These are phyloP conservation scores for Schizopygopsis pylzovi DNA, from an alignment of 2,797 vertebrate species.

Conservation along the genomic window DNA sequence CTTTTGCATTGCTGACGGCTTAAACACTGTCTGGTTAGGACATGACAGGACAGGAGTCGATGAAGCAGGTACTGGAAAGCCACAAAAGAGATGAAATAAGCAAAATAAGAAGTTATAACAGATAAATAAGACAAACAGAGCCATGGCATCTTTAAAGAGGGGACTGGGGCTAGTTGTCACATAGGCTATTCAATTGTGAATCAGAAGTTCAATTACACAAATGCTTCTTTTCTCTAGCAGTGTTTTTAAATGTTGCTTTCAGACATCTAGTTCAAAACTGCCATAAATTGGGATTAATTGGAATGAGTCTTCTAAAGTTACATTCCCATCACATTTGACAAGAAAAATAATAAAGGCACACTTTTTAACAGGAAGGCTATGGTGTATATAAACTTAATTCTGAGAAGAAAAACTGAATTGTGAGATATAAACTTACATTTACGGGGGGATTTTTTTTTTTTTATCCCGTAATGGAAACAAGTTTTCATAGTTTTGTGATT, in stretches of 20 bases:
- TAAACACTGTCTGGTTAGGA: slow-evolving; percentile 9
- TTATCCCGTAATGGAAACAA: too few relatives aligned
- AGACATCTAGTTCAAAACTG: background rate
- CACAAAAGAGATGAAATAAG: background rate
- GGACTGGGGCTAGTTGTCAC: slow-evolving; percentile 1
- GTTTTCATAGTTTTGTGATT: background rate
- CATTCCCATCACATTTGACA: background rate
- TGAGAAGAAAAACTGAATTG: too few relatives aligned
- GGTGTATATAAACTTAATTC: too few relatives aligned
- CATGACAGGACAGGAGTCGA: slow-evolving; percentile 31
- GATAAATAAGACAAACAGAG: background rate
- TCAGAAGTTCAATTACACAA: background rate
- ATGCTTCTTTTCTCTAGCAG: background rate
- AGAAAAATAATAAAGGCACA: background rate
- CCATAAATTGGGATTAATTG: background rate
- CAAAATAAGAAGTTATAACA: background rate
- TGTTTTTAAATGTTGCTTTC: background rate
- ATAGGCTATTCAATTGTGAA: background rate
- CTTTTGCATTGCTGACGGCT: slow-evolving; percentile 10
- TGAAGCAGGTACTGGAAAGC: background rate
- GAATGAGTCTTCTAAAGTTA: background rate
- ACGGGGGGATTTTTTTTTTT: too few relatives aligned
- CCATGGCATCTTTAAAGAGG: background rate
- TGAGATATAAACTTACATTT: too few relatives aligned
- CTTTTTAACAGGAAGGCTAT: background rate